A percentile compares a stretch with the other conserved stretches of the same genome.
phyloP scores from a whole-genome alignment of 2,797 vertebrate genomes.

The Chromobotia macracanthus region DNA sequence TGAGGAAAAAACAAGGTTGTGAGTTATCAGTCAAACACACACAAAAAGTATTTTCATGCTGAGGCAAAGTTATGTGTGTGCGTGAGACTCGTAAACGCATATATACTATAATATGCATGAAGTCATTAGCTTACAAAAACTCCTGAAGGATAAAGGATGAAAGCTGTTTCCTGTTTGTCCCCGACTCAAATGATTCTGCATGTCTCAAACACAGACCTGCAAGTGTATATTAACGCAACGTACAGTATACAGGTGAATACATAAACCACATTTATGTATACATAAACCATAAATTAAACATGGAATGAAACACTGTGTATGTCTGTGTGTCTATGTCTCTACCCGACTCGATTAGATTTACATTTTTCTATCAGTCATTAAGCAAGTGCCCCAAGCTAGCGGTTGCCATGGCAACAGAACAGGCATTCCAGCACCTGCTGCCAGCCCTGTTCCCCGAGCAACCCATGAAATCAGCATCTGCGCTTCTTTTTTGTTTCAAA shows the following conservation, averaged over 20 bases:
- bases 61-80: background rate
- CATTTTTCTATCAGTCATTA: slow-evolving; percentile 35
- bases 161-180: slow-evolving; percentile 6
- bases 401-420: slow-evolving; percentile 80
- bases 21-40: slow-evolving; percentile 15
- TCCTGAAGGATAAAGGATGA: slow-evolving; percentile 18
- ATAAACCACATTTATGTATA: background rate
- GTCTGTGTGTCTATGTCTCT: background rate
- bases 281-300: background rate
- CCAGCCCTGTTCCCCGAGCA: slow-evolving; percentile 42
- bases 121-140: slow-evolving; percentile 35
- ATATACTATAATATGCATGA: slow-evolving; percentile 42
- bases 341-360: slow-evolving; percentile 28
- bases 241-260: background rate
- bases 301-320: background rate
- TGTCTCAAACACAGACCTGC: background rate
- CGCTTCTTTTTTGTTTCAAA: slow-evolving; percentile 24
- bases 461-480: slow-evolving; percentile 47
- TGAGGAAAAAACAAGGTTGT: background rate
- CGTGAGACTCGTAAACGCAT: background rate
- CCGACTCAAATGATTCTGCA: background rate
- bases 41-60: background rate
- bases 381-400: slow-evolving; percentile 66
- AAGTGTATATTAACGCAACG: slow-evolving; percentile 7
- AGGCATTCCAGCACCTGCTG: slow-evolving; percentile 57